Base-by-base conservation (phyloP, 2,113 vertebrate species). In the Psittacus erithacus region DNA sequence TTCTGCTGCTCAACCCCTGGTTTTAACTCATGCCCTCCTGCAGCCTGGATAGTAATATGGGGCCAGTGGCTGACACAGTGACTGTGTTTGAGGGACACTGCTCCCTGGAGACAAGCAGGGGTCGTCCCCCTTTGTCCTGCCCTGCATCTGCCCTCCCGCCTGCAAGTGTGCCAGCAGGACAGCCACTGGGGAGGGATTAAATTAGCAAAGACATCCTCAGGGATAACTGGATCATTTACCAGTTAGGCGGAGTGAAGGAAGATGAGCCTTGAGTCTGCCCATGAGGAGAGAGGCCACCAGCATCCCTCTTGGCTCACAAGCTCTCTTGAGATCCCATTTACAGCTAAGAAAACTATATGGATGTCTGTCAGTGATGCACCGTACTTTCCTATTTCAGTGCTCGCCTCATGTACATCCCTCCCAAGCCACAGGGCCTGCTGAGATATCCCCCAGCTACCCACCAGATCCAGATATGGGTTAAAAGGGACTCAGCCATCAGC, bases 41-140 rank as follows among this genome's bases (percentile, higher is more conserved):
- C 73, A 67, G 64, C 50, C 71, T 15, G 53, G 38, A 8, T 16
- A 11, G 33, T 0, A 2, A 31, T 7, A 2, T 1, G 9, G 49
- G 33, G 24, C 28, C 1, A 1, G 31, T 2, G 31, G 46, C 38
- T 79, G 82, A 47, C 63, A 18, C 7, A 17, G 39, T 1, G 2
- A 23, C 16, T 0, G 14, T 13, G 10, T 69, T 55, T 44, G 68
- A 59, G 50, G 62, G 57, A 77, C 65, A 53, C 62, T 78, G 55
- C 65, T 79, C 65, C 64, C 64, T 3, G 6, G 53, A 52, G 67
- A 68, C 13, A 6, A 0, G 0, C 27, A 35, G 11, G 50, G 39
- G 35, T 69, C 3, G 2, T 44, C 31, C 17, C 63, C 4, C 39
- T 0, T 1, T 22, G 50, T 76, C 63, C 70, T 67, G 11, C 43